These are phyloP conservation scores for Etheostoma spectabile DNA, from an alignment of 2,113 vertebrate genomes.

Conservation along the genomic window DNA sequence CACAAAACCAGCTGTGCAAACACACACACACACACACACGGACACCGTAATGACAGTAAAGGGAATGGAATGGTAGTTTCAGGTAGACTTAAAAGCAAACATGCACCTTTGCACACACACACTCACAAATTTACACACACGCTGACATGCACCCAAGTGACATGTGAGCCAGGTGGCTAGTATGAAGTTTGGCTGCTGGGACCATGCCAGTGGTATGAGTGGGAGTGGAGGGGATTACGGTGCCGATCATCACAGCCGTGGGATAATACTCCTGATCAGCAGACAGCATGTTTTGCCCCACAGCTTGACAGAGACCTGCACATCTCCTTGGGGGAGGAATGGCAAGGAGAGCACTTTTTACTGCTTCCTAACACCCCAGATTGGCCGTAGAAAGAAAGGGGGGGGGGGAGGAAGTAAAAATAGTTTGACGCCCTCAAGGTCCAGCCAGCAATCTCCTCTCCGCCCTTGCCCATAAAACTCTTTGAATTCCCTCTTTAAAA, in stretches of 20 bases:
- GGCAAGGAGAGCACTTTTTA: conserved; percentile 70
- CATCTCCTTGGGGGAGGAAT: conserved; percentile 70
- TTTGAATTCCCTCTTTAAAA: conserved; percentile 71
- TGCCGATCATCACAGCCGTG: conserved; percentile 40
- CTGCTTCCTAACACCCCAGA: conserved; percentile 77
- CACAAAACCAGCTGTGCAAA: conserved; percentile 81
- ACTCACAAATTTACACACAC: background rate
- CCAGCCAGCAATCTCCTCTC: conserved; percentile 77
- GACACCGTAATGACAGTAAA: conserved; percentile 30
- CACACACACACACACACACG: conserved; percentile 59
- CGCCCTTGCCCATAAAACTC: conserved; percentile 79
- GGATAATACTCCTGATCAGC: conserved; percentile 58
- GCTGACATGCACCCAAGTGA: conserved; percentile 22
- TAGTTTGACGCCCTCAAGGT: conserved; percentile 84
- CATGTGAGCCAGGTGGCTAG: conserved; percentile 12
- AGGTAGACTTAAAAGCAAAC: conserved; percentile 53
- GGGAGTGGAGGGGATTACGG: conserved; percentile 32
- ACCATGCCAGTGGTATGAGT: background rate
- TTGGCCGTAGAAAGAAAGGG: conserved; percentile 68
- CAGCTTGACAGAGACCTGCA: conserved; percentile 51
- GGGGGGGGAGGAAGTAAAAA: conserved; percentile 82
- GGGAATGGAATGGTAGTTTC: conserved; percentile 41
- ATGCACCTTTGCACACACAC: background rate
- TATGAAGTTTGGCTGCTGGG: conserved; percentile 36
- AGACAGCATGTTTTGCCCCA: conserved; percentile 35